Evolutionary conservation across 2,888 invertebrate species (phyloP).

Genomic region (Polymixis lichenea): DNA sequence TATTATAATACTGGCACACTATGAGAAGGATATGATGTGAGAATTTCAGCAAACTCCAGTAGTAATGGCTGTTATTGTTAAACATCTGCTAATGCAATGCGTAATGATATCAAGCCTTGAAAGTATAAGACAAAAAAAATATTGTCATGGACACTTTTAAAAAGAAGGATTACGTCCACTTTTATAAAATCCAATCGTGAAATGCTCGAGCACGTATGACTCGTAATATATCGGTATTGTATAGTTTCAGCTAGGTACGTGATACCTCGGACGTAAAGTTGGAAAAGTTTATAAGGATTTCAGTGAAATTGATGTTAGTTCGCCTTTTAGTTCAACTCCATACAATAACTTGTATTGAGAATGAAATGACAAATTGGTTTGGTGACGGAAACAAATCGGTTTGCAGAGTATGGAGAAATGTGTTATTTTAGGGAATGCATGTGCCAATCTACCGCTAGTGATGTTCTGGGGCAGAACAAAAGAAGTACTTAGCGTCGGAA

Average conservation of each 20-base stretch:
- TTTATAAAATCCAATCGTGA: constrained; percentile 36
- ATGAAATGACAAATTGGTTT: constrained; percentile 51
- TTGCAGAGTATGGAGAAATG: background rate
- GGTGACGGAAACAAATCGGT: constrained; percentile 44
- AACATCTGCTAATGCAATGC: too few relatives aligned
- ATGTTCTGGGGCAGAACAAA: background rate
- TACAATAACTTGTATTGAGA: constrained; percentile 55
- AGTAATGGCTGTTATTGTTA: too few relatives aligned
- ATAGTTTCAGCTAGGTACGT: constrained; percentile 46
- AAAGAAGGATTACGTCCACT: background rate
- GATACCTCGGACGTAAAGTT: constrained; percentile 47
- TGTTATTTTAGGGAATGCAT: background rate
- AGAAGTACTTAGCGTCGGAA: background rate
- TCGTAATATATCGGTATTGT: constrained; percentile 54
- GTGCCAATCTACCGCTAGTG: background rate
- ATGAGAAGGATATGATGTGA: background rate
- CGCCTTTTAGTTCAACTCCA: constrained; percentile 43
- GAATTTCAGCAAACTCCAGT: background rate
- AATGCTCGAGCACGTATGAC: constrained; percentile 47
- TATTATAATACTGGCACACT: background rate
- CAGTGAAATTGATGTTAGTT: constrained; percentile 60
- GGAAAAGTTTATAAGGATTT: constrained; percentile 57
- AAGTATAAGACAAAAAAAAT: too few relatives aligned
- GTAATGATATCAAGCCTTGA: too few relatives aligned
- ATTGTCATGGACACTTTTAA: too few relatives aligned